These are phyloP conservation scores for Sceloporus undulatus DNA, from an alignment of 2,113 vertebrate species.

Conservation along the genomic window DNA sequence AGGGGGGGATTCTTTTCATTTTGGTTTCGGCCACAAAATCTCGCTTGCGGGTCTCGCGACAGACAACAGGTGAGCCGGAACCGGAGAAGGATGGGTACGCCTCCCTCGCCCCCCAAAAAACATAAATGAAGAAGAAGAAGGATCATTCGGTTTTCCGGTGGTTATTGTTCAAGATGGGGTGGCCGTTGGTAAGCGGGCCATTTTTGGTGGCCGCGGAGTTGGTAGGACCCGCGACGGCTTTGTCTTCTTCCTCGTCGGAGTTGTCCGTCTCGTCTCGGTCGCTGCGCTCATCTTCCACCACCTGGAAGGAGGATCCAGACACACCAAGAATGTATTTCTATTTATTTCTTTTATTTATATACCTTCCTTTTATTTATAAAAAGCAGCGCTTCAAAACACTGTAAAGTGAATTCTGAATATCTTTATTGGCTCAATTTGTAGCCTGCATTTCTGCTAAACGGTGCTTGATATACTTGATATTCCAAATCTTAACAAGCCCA, in stretches of 20 bases:
- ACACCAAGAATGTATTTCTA: no score
- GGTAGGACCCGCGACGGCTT: background rate
- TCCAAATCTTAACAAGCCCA: no score
- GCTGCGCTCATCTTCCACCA: conserved; percentile 90
- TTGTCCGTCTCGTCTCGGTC: conserved; percentile 94
- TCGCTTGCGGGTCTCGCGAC: background rate
- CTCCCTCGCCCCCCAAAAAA: background rate
- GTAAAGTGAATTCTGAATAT: no score
- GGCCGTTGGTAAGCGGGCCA: conserved; percentile 85
- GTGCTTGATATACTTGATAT: background rate
- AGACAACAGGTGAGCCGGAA: background rate
- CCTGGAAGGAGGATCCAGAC: conserved; percentile 40
- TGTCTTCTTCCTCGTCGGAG: conserved; percentile 82
- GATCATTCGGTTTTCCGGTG: conserved; percentile 86
- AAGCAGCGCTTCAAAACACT: background rate
- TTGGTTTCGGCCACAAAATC: background rate
- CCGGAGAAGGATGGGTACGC: background rate
- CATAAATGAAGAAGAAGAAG: no score
- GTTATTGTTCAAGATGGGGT: conserved; percentile 87
- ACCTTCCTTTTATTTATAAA: background rate
- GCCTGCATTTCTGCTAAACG: no score
- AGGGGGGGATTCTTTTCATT: background rate
- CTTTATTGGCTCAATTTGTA: no score
- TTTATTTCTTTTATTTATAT: no score
- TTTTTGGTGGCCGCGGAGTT: conserved; percentile 74